These are phyloP conservation scores for Sarotherodon lohbergeri DNA, from an alignment of 2,113 vertebrate genomes.

Conservation along the genomic window DNA sequence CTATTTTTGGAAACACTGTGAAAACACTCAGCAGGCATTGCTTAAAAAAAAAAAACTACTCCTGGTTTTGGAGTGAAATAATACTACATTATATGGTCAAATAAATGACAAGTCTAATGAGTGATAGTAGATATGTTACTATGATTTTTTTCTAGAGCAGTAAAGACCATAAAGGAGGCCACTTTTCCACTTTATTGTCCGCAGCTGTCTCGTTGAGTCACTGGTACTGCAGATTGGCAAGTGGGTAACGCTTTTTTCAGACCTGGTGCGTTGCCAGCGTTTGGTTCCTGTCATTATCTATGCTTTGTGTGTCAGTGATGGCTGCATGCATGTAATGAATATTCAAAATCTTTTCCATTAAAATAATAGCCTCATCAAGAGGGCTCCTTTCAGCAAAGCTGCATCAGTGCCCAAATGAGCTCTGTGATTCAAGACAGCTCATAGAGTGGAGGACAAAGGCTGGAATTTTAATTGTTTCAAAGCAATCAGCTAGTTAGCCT, in stretches of 20 bases:
- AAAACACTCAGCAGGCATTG: conserved; percentile 27
- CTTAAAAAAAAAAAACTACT: not conserved
- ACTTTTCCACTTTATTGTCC: conserved; percentile 45
- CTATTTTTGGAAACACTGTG: conserved; percentile 59
- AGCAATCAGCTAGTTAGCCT: conserved; percentile 45
- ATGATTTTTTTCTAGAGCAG: conserved; percentile 16
- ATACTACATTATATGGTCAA: conserved; percentile 22
- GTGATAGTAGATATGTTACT: conserved; percentile 22
- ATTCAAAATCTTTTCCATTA: conserved; percentile 66
- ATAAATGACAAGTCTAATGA: conserved; percentile 40
- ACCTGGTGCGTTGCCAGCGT: conserved; percentile 39
- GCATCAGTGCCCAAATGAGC: conserved; percentile 32
- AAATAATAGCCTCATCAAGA: conserved; percentile 71
- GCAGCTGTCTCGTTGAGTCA: conserved; percentile 35
- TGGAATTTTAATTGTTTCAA: conserved; percentile 69
- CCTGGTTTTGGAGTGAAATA: not conserved
- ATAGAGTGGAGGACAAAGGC: conserved; percentile 40
- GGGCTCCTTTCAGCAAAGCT: conserved; percentile 48
- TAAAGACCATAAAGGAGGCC: conserved; percentile 8
- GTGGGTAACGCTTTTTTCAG: not conserved
- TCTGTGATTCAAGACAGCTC: conserved; percentile 36
- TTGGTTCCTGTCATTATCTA: conserved; percentile 62
- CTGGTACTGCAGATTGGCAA: conserved; percentile 22
- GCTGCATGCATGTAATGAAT: conserved; percentile 64
- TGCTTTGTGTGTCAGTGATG: conserved; percentile 61